Evolutionary conservation across 2,797 vertebrate species (phyloP).

Genomic region (Coregonus ussuriensis): DNA sequence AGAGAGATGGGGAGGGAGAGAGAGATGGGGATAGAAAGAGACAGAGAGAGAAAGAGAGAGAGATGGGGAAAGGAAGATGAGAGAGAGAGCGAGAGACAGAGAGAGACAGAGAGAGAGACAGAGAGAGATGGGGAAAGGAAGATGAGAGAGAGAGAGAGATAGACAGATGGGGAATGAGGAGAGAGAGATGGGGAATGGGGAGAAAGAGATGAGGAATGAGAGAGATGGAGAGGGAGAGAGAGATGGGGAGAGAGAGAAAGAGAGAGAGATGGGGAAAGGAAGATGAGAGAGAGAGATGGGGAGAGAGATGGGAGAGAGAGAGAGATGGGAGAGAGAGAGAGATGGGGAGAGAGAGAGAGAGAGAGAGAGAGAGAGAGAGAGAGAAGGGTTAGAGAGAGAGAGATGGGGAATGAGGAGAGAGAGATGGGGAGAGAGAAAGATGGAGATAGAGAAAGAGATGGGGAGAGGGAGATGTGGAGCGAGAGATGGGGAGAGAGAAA

Average conservation of each 20-base stretch:
- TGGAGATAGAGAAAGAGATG: too few species aligned
- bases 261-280: not conserved
- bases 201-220: not conserved
- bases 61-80: too few species aligned
- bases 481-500: too few species aligned
- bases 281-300: too few species aligned
- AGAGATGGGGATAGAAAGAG: too few species aligned
- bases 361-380: too few species aligned
- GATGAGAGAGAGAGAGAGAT: conserved; percentile 7
- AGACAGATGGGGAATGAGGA: not conserved
- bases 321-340: not conserved
- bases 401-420: accelerated
- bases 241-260: not conserved
- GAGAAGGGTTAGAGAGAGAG: too few species aligned
- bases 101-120: not conserved
- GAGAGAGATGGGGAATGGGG: not conserved
- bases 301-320: conserved; percentile 17
- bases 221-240: not conserved
- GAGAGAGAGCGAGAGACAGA: not conserved
- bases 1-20: too few species aligned
- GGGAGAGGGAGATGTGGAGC: too few species aligned
- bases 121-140: conserved; percentile 18
- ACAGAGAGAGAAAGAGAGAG: not conserved
- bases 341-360: conserved; percentile 25
- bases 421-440: not conserved